A percentile compares a stretch with the other conserved stretches of the same genome.
These are phyloP conservation scores for Pseudomyrmex gracilis DNA, from an alignment of 1,140 invertebrate species.

Conservation along the genomic window DNA sequence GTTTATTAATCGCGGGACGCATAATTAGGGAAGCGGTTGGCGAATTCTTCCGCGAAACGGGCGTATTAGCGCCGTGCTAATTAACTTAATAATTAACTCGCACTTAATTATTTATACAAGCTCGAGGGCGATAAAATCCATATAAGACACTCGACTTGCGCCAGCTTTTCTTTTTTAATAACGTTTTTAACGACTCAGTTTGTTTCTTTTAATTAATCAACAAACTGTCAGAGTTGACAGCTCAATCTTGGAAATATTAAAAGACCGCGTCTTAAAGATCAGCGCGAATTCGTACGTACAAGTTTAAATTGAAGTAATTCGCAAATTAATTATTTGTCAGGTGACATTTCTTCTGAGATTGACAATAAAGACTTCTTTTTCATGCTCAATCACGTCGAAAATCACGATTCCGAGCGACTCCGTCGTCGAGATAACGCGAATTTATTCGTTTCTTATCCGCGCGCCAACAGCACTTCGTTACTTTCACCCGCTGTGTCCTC, in stretches of 20 bases:
- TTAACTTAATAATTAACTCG: constrained; percentile 48
- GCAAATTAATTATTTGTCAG: not conserved
- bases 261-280: too few relatives aligned
- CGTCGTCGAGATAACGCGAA: constrained; percentile 16
- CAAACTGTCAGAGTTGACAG: too few relatives aligned
- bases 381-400: not conserved
- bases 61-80: constrained; percentile 26
- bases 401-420: constrained; percentile 7
- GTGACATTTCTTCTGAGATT: not conserved
- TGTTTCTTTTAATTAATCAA: not conserved
- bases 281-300: too few relatives aligned
- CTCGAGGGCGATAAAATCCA: not conserved
- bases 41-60: constrained; percentile 50
- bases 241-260: too few relatives aligned
- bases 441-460: constrained; percentile 50
- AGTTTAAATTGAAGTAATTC: too few relatives aligned
- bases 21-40: constrained; percentile 53
- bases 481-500: not conserved
- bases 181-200: not conserved
- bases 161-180: not conserved
- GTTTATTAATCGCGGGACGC: constrained; percentile 57
- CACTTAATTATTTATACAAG: constrained; percentile 2
- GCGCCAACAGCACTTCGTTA: constrained; percentile 50
- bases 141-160: not conserved
- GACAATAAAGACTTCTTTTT: not conserved